Evolutionary conservation across 2,888 invertebrate species (phyloP).

Genomic region (Cylloceria caligata): DNA sequence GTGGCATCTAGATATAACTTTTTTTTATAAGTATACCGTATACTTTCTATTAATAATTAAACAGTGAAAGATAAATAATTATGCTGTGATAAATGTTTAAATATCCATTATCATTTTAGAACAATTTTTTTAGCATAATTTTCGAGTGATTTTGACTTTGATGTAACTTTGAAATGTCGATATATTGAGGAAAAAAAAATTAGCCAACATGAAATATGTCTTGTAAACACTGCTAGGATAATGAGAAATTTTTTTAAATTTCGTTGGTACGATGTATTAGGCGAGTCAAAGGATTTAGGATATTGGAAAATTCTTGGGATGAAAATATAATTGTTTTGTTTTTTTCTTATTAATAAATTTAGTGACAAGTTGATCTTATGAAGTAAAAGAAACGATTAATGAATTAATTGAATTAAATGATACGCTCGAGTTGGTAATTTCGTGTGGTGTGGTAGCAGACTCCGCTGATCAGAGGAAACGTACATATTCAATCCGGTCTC

Average conservation of each 20-base stretch:
- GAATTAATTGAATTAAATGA: slow-evolving; percentile 34
- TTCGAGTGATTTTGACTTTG: neutral
- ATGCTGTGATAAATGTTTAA: no score
- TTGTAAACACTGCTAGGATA: neutral
- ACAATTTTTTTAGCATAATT: neutral
- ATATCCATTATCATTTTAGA: no score
- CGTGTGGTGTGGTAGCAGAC: slow-evolving; percentile 14
- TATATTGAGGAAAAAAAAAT: neutral
- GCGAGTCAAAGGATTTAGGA: neutral
- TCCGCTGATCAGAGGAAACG: slow-evolving; percentile 81
- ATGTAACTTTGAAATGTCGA: neutral
- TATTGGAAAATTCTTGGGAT: neutral
- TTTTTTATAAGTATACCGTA: neutral
- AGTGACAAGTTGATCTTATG: neutral
- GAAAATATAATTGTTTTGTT: neutral
- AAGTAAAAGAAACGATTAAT: slow-evolving; percentile 48
- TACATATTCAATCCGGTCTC: slow-evolving; percentile 80
- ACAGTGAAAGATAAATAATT: no score
- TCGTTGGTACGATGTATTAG: neutral
- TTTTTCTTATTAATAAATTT: neutral
- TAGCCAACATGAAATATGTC: neutral
- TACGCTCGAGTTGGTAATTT: neutral
- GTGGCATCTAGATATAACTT: neutral
- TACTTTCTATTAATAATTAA: no score
- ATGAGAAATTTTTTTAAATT: neutral